A percentile compares a stretch with the other conserved stretches of the same genome.
phyloP scores from a whole-genome alignment of 1,140 invertebrate genomes.

The Rhopalosiphum padi region DNA sequence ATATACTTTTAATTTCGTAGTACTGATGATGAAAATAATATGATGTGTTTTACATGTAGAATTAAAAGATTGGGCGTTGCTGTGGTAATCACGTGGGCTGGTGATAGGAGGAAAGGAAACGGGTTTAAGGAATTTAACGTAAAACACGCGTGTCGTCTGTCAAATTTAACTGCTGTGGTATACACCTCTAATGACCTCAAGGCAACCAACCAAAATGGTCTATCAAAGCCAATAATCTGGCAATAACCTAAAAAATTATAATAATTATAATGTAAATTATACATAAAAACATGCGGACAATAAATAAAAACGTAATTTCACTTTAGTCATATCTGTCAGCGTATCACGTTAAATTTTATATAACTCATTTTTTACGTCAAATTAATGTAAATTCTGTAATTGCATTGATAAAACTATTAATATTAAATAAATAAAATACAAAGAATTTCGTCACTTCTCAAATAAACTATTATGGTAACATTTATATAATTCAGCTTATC shows the following conservation, averaged over 20 bases:
- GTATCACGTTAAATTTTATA: background rate
- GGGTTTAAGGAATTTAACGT: slow-evolving; percentile 42
- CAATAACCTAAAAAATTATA: slow-evolving; percentile 26
- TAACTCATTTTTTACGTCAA: slow-evolving; percentile 19
- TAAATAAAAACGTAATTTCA: slow-evolving; percentile 52
- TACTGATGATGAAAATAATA: slow-evolving; percentile 10
- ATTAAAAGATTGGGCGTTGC: slow-evolving; percentile 51
- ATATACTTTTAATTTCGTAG: slow-evolving; percentile 20
- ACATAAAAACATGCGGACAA: slow-evolving; percentile 24
- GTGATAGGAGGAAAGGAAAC: slow-evolving; percentile 33
- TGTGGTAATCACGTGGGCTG: slow-evolving; percentile 41
- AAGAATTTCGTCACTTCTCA: background rate
- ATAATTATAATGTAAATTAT: slow-evolving; percentile 53
- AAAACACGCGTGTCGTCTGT: slow-evolving; percentile 55
- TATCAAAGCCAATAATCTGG: slow-evolving; percentile 40
- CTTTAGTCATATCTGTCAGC: slow-evolving; percentile 2
- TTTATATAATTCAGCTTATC: background rate
- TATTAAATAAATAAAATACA: slow-evolving; percentile 3
- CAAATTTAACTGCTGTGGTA: slow-evolving; percentile 46
- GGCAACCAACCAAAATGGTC: slow-evolving; percentile 29
- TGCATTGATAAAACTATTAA: background rate
- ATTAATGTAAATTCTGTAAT: background rate
- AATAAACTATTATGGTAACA: background rate
- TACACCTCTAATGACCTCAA: slow-evolving; percentile 26
- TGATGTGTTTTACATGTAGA: slow-evolving; percentile 18